These are phyloP conservation scores for Xenopus petersii DNA, from an alignment of 2,797 vertebrate genomes.

Conservation along the genomic window DNA sequence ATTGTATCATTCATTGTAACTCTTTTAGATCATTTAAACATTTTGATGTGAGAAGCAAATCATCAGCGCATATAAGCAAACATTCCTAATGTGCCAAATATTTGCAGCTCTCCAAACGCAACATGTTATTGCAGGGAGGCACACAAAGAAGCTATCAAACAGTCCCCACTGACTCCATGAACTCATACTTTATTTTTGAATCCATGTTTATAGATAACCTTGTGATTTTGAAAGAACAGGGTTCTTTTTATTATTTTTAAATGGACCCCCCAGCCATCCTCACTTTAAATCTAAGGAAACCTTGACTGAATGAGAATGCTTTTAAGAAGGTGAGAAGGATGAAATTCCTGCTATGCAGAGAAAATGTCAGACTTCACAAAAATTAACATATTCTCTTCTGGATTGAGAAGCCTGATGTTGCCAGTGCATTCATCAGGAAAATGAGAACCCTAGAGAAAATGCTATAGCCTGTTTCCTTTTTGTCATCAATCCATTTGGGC, in stretches of 20 bases:
- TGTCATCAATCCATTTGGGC: neutral
- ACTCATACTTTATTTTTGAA: constrained; percentile 24
- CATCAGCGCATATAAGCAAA: constrained; percentile 1
- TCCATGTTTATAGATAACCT: constrained; percentile 42
- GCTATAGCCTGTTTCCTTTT: neutral
- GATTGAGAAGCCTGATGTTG: constrained; percentile 1
- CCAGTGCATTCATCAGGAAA: constrained; percentile 11
- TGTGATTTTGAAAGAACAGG: constrained; percentile 36
- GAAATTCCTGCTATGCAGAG: constrained; percentile 37
- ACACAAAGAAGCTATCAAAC: constrained; percentile 5
- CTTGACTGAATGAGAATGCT: constrained; percentile 43
- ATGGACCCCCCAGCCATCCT: constrained; percentile 12
- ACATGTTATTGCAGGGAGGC: constrained; percentile 2
- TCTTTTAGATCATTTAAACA: too few relatives aligned
- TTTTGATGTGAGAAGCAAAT: neutral
- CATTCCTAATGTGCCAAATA: constrained; percentile 24
- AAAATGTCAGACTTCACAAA: constrained; percentile 35
- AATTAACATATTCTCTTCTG: constrained; percentile 30
- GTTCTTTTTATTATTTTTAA: constrained; percentile 6
- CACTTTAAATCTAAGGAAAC: constrained; percentile 39
- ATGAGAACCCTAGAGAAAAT: neutral
- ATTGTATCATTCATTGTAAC: neutral
- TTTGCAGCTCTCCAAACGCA: neutral
- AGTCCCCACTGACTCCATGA: constrained; percentile 8
- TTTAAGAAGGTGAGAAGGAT: constrained; percentile 41